Conservation (phyloP, 2,888 invertebrate species). For the Villa cingulata region DNA sequence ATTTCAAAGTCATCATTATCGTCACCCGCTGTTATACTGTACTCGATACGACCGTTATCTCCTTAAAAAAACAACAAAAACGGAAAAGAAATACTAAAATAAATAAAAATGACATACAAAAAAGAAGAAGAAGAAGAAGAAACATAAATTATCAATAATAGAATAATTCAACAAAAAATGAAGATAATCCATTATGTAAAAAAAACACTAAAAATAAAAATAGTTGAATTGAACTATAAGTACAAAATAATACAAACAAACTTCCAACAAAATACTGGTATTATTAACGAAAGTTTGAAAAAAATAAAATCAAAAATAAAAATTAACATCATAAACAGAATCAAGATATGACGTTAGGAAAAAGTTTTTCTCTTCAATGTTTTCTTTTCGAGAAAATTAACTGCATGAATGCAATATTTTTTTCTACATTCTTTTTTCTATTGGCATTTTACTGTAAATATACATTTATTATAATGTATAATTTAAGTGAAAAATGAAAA, state of each 20-base stretch:
- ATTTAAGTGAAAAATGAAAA: too few relatives aligned
- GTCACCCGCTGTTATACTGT: slow-evolving; percentile 71
- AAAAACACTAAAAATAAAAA: slow-evolving; percentile 2
- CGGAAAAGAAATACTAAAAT: too few relatives aligned
- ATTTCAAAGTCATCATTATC: slow-evolving; percentile 69
- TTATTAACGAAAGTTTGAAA: neutral
- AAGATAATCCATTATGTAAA: too few relatives aligned
- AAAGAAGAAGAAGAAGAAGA: slow-evolving; percentile 12
- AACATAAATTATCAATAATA: neutral
- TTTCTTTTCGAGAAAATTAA: too few relatives aligned
- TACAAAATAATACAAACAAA: neutral
- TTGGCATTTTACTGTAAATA: too few relatives aligned
- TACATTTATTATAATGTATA: too few relatives aligned
- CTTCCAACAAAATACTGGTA: too few relatives aligned
- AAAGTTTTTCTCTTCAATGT: too few relatives aligned
- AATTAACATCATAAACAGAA: neutral
- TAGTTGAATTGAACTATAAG: neutral
- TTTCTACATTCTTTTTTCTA: too few relatives aligned
- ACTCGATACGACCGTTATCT: slow-evolving; percentile 69
- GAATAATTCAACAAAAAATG: neutral
- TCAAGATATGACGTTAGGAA: too few relatives aligned
- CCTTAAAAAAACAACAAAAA: slow-evolving; percentile 52
- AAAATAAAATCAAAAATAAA: neutral
- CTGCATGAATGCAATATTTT: too few relatives aligned
- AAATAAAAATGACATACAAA: too few relatives aligned